Base-by-base conservation (phyloP, 2,113 vertebrate species). In the Clupea harengus region DNA sequence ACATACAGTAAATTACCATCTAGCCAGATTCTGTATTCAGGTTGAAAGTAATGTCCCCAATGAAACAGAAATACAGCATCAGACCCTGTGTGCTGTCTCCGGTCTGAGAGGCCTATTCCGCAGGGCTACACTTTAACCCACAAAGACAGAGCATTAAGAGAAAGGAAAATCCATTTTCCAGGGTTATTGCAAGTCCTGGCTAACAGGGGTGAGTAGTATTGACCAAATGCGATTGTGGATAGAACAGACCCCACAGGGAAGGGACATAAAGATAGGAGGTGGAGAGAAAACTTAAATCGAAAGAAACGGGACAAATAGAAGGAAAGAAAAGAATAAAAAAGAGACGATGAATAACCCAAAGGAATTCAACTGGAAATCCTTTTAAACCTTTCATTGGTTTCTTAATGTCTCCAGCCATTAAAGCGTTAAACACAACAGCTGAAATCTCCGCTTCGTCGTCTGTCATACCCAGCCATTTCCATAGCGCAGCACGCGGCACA, bases 161-260 rank as follows among this genome's bases (percentile, higher is more conserved):
- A n/a, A n/a, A n/a, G 82, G 28, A 85, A 85, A 87, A 87, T 88
- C 87, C 84, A 90, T 90, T 90, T 87, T 82, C 75, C 10, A 11
- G 67, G 60, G 86, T 87, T 88, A 87, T 90, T 86, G 82, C 88
- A 88, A 88, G 87, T 85, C 87, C 25, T 25, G 81, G 49, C 86
- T 86, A 67, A 20, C 44, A n/a, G n/a, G 39, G 83, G 47, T 72
- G 84, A 75, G 45, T 86, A 39, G 84, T 82, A 88, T 88, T 90
- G 89, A 90, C 64, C 84, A 85, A 25, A 81, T 82, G 50, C 1
- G 60, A 67, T 67, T n/a, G 60, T 67, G 60, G 60, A 67, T 67
- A 67, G 60, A 67, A 10, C 60, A 67, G 25, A 67, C 60, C 60
- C 60, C 60, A 67, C 25, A 28, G 60, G 60, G 60, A n/a, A 67